Evolutionary conservation across 2,113 vertebrate species (phyloP).

Genomic region (Nannobrachium achirus): DNA sequence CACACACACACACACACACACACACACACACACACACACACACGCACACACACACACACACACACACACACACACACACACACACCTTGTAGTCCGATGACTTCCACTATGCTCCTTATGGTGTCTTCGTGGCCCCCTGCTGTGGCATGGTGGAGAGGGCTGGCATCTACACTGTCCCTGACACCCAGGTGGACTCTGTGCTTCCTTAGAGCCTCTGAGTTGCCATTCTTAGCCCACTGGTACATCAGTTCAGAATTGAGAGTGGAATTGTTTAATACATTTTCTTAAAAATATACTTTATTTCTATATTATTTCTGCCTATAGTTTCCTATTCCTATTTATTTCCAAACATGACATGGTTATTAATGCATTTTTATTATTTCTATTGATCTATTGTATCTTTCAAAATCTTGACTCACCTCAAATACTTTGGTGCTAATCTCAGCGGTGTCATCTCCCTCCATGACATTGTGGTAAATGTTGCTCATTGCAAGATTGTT

Average conservation of each 20-base stretch:
- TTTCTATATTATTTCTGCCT: not conserved
- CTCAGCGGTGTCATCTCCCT: constrained; percentile 18
- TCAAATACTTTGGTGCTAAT: constrained; percentile 34
- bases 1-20: too few species aligned
- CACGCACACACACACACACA: too few species aligned
- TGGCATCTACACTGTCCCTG: constrained; percentile 74
- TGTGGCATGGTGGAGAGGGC: constrained; percentile 81
- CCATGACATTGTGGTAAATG: constrained; percentile 23
- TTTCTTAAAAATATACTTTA: too few species aligned
- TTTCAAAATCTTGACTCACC: constrained; percentile 18
- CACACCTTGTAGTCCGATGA: constrained; percentile 81
- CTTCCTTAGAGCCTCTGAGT: constrained; percentile 70
- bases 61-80: too few species aligned
- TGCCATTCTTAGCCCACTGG: constrained; percentile 79
- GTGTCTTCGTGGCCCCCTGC: constrained; percentile 78
- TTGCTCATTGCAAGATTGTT: constrained; percentile 13
- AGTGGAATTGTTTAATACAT: too few species aligned
- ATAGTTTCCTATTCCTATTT: not conserved
- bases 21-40: too few species aligned
- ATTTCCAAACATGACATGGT: not conserved
- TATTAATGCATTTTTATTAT: not conserved
- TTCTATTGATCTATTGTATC: too few species aligned
- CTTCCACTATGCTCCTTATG: constrained; percentile 79
- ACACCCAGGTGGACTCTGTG: constrained; percentile 66
- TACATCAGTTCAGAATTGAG: not conserved